Evolutionary conservation across 2,113 vertebrate genomes (phyloP).

Genomic region (Bombycilla garrulus): DNA sequence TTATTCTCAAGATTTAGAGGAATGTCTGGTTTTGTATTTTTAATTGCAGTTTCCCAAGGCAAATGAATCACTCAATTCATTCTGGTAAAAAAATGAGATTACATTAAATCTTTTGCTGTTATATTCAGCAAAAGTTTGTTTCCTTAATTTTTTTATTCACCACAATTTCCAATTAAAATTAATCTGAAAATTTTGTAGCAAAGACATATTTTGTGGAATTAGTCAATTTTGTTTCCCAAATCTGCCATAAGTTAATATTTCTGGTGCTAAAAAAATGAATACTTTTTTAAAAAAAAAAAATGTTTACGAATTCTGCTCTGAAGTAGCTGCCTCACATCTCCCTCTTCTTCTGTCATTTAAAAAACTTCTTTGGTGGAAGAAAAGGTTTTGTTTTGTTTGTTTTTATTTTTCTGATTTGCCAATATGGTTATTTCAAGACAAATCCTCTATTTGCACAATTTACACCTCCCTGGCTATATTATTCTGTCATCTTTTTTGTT

Average conservation of each 20-base stretch:
- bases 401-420: neutral
- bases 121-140: neutral
- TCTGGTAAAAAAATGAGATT: neutral
- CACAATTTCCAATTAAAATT: neutral
- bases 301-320: neutral
- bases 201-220: neutral
- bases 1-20: neutral
- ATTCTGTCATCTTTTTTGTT: neutral
- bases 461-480: neutral
- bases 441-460: neutral
- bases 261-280: neutral
- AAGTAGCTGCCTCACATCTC: neutral
- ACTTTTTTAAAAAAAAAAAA: no score
- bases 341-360: neutral
- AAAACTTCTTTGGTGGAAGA: neutral
- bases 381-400: rapidly evolving
- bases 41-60: neutral
- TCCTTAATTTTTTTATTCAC: neutral
- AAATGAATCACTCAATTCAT: neutral
- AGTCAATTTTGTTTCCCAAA: neutral
- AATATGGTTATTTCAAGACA: neutral
- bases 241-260: neutral
- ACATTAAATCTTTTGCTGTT: neutral
- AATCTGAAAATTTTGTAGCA: neutral
- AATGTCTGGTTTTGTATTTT: neutral